Evolutionary conservation across 2,797 vertebrate genomes (phyloP), one percentile per base, ranked within the genome.

Genomic region (Peromyscus attwateri): DNA sequence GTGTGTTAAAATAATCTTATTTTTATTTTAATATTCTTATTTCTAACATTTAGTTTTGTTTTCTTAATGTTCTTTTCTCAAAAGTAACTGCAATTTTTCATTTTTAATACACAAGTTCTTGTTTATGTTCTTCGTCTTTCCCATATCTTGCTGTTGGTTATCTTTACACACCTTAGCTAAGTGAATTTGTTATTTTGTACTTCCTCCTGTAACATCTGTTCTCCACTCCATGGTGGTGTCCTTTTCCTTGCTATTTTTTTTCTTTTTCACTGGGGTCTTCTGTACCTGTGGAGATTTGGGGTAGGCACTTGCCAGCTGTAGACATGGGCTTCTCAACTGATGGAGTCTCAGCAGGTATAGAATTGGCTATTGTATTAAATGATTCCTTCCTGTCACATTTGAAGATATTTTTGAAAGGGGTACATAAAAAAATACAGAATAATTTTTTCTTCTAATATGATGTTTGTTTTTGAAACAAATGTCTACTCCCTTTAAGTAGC

Each of bases 321-420:
- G 23, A 55, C 17, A 17, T 19, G 25, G 2, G 0, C 64, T 73
- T n/a, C 9, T 3, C 52, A 49, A 8, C 1, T 13, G 1, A 40
- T 21, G 10, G 34, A 1, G 2, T 71, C 5, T 11, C 1, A 1
- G 9, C n/a, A 13, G 31, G 2, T 6, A 84, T 34, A 60, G 0
- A 27, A 19, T 7, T 77, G 10, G 2, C 68, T 3, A 4, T 89
- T 80, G 12, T 14, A 0, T 66, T 40, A 62, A 17, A 31, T 2
- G 9, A 13, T 55, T 3, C 77, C 9, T 94, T 40, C 60, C 0
- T 77, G 52, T 75, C 34, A 73, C 0, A 29, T 60, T 82, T 37
- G 52, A 64, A 1, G 12, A 19, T 75, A 3, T 73, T 52, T 84
- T 68, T 66, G 37, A 3, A n/a, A 16, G 37, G 3, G 23, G 3